Base-by-base conservation (phyloP, 1,140 invertebrate genomes). In the Drosophila malerkotliana region DNA sequence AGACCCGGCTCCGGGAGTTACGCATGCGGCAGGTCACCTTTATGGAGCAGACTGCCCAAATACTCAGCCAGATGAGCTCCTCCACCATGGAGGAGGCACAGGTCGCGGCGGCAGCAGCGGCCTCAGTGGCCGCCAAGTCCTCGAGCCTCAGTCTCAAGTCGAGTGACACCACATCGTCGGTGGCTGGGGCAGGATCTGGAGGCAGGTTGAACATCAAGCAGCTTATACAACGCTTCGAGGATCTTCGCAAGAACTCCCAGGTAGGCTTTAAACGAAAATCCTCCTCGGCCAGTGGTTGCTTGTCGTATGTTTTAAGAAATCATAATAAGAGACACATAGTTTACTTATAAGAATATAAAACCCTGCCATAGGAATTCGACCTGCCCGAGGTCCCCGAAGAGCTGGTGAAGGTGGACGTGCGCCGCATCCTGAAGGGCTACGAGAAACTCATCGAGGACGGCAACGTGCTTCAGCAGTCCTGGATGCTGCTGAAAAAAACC, bases 191-290 rank as follows among this genome's bases (percentile, higher is more conserved):
- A 14, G 21, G 14, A 47, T 9, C 8, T 5, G 30, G 7, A 1
- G 37, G 9, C 12, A 34, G 66, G 10, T 44, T 72, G 0, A 77
- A 58, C 4, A 87, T 87, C 32, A 87, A 87, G 14, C 21, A 66
- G 26, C 26, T 87, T 1, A 82, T 87, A n/a, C 47, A 64, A 8
- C 62, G 79, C 1, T 87, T 87, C 15, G 82, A 87, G 66, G 66
- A 88, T 68, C 59, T 87, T 9, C 64, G 82, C 1, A 68, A 79
- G 53, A 82, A 51, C 26, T 82, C 83, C 1, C 37, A 67, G 63
- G 63, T 67, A 26, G 15, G 45, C 34, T 1, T 12, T 47, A 57
- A 12, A 12, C n/a, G 28, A 5, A 10, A 9, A 5, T 26, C 26
- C 5, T 28, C 6, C 26, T 7, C 26, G 26, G 5, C 2, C 3